phyloP scores from a whole-genome alignment of 2,113 vertebrate genomes.

The Fregetta grallaria region DNA sequence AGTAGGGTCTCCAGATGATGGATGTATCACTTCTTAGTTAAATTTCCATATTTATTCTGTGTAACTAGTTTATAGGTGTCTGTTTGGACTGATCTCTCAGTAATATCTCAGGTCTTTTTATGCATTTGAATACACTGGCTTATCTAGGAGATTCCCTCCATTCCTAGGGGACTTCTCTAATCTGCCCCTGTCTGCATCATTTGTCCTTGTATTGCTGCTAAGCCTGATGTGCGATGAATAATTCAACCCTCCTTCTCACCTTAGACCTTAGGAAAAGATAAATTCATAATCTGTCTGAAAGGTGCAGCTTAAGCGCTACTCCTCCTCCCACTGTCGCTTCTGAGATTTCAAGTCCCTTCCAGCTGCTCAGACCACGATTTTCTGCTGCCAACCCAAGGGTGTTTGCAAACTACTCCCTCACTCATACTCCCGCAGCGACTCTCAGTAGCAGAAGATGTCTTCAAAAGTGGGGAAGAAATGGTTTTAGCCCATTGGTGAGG shows the following conservation, averaged over 20 bases:
- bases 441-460: neutral
- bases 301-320: neutral
- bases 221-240: neutral
- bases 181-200: neutral
- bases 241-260: neutral
- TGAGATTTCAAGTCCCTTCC: neutral
- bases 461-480: neutral
- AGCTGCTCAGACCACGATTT: accelerated
- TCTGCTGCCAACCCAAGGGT: neutral
- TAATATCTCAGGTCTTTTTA: neutral
- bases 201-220: neutral
- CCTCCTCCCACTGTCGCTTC: neutral
- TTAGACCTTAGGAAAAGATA: neutral
- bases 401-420: neutral
- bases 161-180: neutral
- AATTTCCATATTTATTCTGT: neutral
- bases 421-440: neutral
- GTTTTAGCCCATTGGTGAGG: neutral
- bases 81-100: neutral
- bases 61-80: neutral
- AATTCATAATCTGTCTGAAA: neutral
- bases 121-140: neutral
- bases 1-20: neutral
- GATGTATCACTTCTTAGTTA: neutral
- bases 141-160: neutral